Percentiles rank a stretch among this genome's conserved stretches.
phyloP scores from a whole-genome alignment of 2,113 vertebrate genomes.

The Clarias gariepinus region DNA sequence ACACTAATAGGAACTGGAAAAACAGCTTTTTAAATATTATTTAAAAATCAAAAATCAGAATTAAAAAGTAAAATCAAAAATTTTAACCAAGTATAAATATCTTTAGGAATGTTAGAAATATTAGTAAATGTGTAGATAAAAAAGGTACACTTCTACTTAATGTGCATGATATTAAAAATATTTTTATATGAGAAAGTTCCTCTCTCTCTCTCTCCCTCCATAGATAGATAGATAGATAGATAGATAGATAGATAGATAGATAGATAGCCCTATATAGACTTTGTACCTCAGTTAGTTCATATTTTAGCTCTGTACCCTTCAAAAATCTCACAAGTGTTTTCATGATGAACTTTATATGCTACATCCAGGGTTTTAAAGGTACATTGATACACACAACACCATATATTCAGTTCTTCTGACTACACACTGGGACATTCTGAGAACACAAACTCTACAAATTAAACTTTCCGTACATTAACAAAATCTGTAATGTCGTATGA shows the following conservation, averaged over 20 bases:
- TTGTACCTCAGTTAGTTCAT: no score
- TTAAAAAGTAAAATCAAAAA: not conserved
- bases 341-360: not conserved
- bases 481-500: not conserved
- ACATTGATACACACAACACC: not conserved
- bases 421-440: not conserved
- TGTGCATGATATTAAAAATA: not conserved
- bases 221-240: no score
- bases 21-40: not conserved
- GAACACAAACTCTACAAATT: not conserved
- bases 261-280: no score
- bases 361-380: not conserved
- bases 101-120: not conserved
- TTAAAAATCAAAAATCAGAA: no score
- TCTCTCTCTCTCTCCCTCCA: no score
- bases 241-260: no score
- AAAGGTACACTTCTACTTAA: not conserved
- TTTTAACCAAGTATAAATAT: not conserved
- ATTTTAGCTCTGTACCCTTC: not conserved
- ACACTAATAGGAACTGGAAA: not conserved
- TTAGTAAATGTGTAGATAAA: not conserved
- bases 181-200: not conserved
- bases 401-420: not conserved
- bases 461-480: not conserved
- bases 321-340: not conserved